phyloP scores from a whole-genome alignment of 2,888 invertebrate species.

The Rotaria macrura region DNA sequence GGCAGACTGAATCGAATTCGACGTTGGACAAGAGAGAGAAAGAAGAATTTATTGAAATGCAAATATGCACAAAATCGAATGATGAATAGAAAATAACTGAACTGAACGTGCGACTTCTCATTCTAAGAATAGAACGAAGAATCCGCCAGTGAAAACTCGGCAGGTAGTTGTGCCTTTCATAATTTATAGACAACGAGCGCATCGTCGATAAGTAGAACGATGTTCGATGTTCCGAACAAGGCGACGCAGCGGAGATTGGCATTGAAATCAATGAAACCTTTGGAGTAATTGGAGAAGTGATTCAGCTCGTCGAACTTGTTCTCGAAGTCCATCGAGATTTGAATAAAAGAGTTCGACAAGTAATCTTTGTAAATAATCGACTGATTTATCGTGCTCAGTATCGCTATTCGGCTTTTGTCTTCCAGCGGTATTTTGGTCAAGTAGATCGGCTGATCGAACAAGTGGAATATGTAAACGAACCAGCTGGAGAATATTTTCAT shows the following conservation, averaged over 20 bases:
- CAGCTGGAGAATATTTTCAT: background rate
- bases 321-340: background rate
- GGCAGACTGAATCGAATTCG: too few relatives aligned
- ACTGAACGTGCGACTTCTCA: too few relatives aligned
- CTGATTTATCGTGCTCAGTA: background rate
- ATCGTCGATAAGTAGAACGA: background rate
- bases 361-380: background rate
- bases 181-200: background rate
- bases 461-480: background rate
- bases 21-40: too few relatives aligned
- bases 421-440: background rate
- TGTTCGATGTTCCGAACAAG: background rate
- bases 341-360: background rate
- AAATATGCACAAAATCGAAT: too few relatives aligned
- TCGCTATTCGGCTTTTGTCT: background rate
- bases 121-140: too few relatives aligned
- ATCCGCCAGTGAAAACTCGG: too few relatives aligned
- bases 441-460: background rate
- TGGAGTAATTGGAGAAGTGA: background rate
- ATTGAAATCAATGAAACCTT: background rate
- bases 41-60: too few relatives aligned
- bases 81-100: too few relatives aligned
- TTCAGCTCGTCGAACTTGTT: background rate
- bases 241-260: background rate
- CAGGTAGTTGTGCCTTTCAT: background rate